A percentile compares a stretch with the other conserved stretches of the same genome.
Evolutionary conservation across 2,113 vertebrate genomes (phyloP).

Genomic region (Amblyornis subalaris): DNA sequence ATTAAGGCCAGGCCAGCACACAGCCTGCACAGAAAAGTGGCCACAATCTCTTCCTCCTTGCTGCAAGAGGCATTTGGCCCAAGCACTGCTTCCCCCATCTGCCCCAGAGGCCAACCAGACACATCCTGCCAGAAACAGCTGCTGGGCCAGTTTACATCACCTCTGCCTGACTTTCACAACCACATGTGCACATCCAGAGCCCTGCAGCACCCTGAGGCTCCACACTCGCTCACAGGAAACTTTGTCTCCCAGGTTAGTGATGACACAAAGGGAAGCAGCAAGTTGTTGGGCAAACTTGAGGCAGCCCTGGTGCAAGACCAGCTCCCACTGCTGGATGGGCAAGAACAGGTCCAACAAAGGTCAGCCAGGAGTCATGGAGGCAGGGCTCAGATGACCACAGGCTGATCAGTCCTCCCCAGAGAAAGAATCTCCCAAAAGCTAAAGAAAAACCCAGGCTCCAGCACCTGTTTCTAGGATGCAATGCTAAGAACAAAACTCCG

Average conservation of each 20-base stretch:
- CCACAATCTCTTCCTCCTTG: background rate
- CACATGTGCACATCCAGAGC: background rate
- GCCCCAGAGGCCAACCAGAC: background rate
- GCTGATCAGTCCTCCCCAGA: background rate
- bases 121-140: background rate
- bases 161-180: background rate
- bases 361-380: background rate
- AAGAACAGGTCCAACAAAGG: background rate
- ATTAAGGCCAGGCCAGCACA: background rate
- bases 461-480: background rate
- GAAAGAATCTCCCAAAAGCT: background rate
- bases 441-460: background rate
- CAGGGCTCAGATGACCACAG: background rate
- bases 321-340: background rate
- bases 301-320: background rate
- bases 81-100: background rate
- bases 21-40: background rate
- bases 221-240: background rate
- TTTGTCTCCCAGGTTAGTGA: background rate
- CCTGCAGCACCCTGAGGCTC: background rate
- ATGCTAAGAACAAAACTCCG: background rate
- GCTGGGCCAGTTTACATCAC: background rate
- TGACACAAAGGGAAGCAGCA: background rate
- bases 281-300: background rate
- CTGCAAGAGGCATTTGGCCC: background rate